Evolutionary conservation across 2,888 invertebrate species (phyloP), one percentile per base, ranked within the genome.

Genomic region (Falcaria lacertinaria): DNA sequence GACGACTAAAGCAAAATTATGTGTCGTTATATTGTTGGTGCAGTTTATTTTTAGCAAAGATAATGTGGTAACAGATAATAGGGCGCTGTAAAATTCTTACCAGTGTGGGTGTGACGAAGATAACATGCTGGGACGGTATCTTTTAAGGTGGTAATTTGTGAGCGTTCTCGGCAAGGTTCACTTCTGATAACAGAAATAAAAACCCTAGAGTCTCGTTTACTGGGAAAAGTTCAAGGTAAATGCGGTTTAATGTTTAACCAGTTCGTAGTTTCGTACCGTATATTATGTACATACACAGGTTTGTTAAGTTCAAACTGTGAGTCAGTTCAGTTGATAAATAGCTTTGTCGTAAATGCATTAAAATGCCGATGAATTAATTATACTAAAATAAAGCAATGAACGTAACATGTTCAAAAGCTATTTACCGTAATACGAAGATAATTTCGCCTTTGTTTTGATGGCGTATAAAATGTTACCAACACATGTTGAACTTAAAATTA

Each of bases 141-240:
- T 83, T 59, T 73, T 72, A 72, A 80, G 78, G 74, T 67, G 74
- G 77, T 83, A 74, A 86, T 83, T 86, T 86, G 84, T 82, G 80
- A 69, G 66, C 65, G 65, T 69, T 74, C 72, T 69, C 64, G 60
- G 64, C 64, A 58, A 54, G 61, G 57, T 58, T 66, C 57, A 64
- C 58, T 60, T 59, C 62, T 70, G 80, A 79, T 80, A 81, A 75
- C 60, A 57, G 63, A 67, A 68, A 70, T 64, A 64, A 59, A 64
- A 66, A 57, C 50, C 48, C 50, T 54, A 43, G 40, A 41, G 42
- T 41, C 42, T 47, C 41, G 42, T 43, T n/a, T 37, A 17, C 44
- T 40, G 46, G 45, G 53, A 57, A 60, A 59, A 74, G 60, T 66
- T 67, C 59, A 64, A 64, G 60, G 60, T 53, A 49, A 56, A 50